Evolutionary conservation across 2,888 invertebrate genomes (phyloP).

Genomic region (Epinotia ramella): DNA sequence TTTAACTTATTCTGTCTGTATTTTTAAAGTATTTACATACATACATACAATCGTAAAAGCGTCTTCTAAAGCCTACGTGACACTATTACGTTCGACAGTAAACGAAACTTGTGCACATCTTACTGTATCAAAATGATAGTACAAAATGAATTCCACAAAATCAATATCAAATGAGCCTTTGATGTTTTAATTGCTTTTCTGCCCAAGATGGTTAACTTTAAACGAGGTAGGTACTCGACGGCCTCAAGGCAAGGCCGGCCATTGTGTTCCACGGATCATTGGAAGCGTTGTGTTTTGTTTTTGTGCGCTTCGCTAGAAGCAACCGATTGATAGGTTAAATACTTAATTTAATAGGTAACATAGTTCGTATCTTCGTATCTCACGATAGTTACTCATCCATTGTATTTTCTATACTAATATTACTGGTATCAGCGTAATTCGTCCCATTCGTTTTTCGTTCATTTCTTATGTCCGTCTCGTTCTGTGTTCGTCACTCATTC

Average conservation of each 20-base stretch:
- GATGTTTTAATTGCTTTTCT: conserved; percentile 19
- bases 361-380: background rate
- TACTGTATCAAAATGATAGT: too few species aligned
- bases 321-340: conserved; percentile 3
- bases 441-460: too few species aligned
- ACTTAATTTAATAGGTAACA: background rate
- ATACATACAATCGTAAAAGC: too few species aligned
- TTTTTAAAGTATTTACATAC: too few species aligned
- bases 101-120: too few species aligned
- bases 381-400: background rate
- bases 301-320: background rate
- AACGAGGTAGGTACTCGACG: background rate
- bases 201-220: conserved; percentile 21
- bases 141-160: background rate
- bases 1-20: too few species aligned
- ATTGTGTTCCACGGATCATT: conserved; percentile 27
- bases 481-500: too few species aligned
- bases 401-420: background rate
- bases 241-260: conserved; percentile 27
- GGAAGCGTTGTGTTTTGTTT: conserved; percentile 12
- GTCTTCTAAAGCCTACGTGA: too few species aligned
- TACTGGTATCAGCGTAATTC: too few species aligned
- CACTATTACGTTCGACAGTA: too few species aligned
- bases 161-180: background rate
- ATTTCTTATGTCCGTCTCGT: too few species aligned